phyloP scores from a whole-genome alignment of 2,113 vertebrate genomes.

The Rousettus leschenaultii region DNA sequence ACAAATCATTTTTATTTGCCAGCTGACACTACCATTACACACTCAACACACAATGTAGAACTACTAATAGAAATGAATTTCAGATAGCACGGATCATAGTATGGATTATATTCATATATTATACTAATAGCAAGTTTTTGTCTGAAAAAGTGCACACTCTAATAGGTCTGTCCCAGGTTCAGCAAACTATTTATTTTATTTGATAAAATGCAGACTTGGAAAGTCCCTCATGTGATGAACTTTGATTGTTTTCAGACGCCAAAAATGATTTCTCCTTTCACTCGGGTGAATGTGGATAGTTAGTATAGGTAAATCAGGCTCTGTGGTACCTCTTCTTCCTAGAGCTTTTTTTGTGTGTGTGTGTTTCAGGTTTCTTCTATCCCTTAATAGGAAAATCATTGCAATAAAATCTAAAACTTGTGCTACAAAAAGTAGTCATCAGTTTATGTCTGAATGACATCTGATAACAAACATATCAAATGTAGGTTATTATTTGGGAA shows the following conservation, averaged over 20 bases:
- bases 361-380: not conserved
- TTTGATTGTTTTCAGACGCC: not conserved
- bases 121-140: not conserved
- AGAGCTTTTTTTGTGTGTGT: not conserved
- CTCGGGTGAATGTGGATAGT: not conserved
- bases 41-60: not conserved
- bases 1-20: not conserved
- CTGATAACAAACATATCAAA: not conserved
- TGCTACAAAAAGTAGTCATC: not conserved
- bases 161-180: not conserved
- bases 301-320: not conserved
- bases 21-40: not conserved
- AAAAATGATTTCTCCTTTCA: not conserved
- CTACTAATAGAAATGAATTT: not conserved
- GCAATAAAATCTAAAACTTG: not conserved
- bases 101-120: not conserved
- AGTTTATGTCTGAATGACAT: not conserved
- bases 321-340: not conserved
- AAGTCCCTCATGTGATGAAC: not conserved
- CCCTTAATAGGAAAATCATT: not conserved
- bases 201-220: not conserved
- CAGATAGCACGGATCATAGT: rapidly evolving
- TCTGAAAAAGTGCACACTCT: not conserved
- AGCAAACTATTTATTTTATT: not conserved
- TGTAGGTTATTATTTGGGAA: not conserved